A percentile compares a stretch with the other conserved stretches of the same genome.
phyloP scores from a whole-genome alignment of 2,888 invertebrate genomes.

The Apeira syringaria region DNA sequence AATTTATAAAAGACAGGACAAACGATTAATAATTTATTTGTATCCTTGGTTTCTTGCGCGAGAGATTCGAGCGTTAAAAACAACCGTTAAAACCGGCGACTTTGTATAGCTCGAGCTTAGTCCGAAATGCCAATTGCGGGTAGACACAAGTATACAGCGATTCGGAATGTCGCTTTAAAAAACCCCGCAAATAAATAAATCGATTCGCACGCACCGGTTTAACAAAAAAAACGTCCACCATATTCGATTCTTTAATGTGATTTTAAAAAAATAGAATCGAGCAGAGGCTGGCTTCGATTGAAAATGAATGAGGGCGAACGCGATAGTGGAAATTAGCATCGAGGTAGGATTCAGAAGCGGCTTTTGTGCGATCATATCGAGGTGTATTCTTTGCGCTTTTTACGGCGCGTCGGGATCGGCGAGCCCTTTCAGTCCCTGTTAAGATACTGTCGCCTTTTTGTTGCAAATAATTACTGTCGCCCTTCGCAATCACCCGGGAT shows the following conservation, averaged over 20 bases:
- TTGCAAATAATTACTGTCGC: constrained; percentile 73
- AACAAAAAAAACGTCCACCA: constrained; percentile 75
- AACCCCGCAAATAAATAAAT: constrained; percentile 82
- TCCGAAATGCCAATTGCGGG: constrained; percentile 83
- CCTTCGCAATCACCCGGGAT: constrained; percentile 41
- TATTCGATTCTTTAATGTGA: constrained; percentile 84
- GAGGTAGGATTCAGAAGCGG: constrained; percentile 81
- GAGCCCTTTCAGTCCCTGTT: constrained; percentile 71
- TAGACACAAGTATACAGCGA: constrained; percentile 83
- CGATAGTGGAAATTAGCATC: constrained; percentile 85
- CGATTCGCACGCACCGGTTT: constrained; percentile 77
- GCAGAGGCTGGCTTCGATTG: constrained; percentile 78
- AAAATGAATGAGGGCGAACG: constrained; percentile 83
- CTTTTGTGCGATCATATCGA: constrained; percentile 84
- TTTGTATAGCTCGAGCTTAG: constrained; percentile 81
- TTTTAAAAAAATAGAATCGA: constrained; percentile 80
- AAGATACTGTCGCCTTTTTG: constrained; percentile 75
- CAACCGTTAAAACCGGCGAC: constrained; percentile 82
- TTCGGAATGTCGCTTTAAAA: constrained; percentile 82
- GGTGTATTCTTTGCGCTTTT: constrained; percentile 84
- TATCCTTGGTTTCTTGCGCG: constrained; percentile 77
- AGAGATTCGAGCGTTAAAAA: constrained; percentile 79
- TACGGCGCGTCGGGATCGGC: constrained; percentile 69
- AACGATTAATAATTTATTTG: constrained; percentile 85
- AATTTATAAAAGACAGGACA: constrained; percentile 84